Evolutionary conservation across 2,888 invertebrate species (phyloP), one percentile per base, ranked within the genome.

Genomic region (Abrostola triplasia): DNA sequence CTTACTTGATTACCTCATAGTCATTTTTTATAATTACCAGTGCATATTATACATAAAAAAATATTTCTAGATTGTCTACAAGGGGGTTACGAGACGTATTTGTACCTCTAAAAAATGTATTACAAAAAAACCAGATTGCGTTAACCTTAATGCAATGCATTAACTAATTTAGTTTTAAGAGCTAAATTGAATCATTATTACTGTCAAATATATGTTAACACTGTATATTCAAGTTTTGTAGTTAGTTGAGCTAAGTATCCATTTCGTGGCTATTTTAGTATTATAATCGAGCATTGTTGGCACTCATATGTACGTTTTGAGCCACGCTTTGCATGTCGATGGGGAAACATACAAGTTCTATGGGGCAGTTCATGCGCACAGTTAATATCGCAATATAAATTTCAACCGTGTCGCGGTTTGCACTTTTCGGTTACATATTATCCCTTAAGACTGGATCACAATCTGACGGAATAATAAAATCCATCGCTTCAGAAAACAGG

Each of bases 321-420:
- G 66, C 60, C 59, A 60, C 67, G 64, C 75, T 82, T 77, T 77
- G 75, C 79, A 81, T 83, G 73, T 77, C 77, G 79, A 82, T 78
- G 80, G 74, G 65, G 64, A 71, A 64, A 67, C 75, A 72, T 68
- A n/a, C 44, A 13, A 12, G 13, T 13, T 44, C 11, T 41, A 41
- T 41, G 44, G 8, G 44, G 44, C 8, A 13, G 8, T 7, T 44
- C 13, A 2, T 8, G 9, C 13, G 44, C 13, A 13, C 44, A 24
- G 13, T 47, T 13, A 47, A 47, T 41, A 41, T 41, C 44, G 24
- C 24, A 5, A 47, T 47, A 5, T 24, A 24, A 47, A 47, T 47
- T 24, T 24, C 5, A 47, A 24, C 9, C 8, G 5, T 47, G 12
- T 9, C 13, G 13, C 7, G 44, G 5, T 44, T 24, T 47, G 44